Conservation (phyloP, 2,888 invertebrate species). For the Heteromurus nitidus region DNA sequence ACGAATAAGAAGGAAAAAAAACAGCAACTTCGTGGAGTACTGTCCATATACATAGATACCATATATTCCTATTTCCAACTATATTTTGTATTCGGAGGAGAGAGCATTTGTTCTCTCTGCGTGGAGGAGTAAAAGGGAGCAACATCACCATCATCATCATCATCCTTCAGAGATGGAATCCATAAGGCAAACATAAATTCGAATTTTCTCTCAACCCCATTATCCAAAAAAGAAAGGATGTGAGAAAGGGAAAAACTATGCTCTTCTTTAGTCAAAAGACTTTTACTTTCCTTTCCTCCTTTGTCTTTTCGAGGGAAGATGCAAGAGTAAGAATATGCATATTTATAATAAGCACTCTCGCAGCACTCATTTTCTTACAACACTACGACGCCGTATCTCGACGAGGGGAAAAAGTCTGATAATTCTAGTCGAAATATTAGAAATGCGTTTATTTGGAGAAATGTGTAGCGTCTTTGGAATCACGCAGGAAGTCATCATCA, state of each 20-base stretch:
- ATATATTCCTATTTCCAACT: not conserved
- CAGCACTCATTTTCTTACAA: too few relatives aligned
- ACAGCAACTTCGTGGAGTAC: too few relatives aligned
- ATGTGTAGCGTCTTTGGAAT: too few relatives aligned
- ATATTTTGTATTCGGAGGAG: too few relatives aligned
- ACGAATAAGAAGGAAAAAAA: not conserved
- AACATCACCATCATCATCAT: not conserved
- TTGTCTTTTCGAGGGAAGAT: not conserved
- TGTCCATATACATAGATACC: not conserved
- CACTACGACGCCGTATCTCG: too few relatives aligned
- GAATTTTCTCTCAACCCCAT: slow-evolving; percentile 4
- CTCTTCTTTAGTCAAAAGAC: not conserved
- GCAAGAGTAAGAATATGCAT: not conserved
- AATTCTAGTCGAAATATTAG: too few relatives aligned
- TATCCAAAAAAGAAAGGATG: not conserved
- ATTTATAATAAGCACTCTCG: not conserved
- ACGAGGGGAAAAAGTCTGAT: too few relatives aligned
- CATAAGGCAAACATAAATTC: slow-evolving; percentile 20
- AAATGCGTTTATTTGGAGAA: too few relatives aligned
- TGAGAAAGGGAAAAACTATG: not conserved
- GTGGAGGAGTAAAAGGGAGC: not conserved
- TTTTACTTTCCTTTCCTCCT: not conserved
- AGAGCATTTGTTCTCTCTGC: not conserved
- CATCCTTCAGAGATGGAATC: not conserved
- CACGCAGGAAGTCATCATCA: too few relatives aligned